Evolutionary conservation across 2,797 vertebrate species (phyloP).

Genomic region (Manis pentadactyla): DNA sequence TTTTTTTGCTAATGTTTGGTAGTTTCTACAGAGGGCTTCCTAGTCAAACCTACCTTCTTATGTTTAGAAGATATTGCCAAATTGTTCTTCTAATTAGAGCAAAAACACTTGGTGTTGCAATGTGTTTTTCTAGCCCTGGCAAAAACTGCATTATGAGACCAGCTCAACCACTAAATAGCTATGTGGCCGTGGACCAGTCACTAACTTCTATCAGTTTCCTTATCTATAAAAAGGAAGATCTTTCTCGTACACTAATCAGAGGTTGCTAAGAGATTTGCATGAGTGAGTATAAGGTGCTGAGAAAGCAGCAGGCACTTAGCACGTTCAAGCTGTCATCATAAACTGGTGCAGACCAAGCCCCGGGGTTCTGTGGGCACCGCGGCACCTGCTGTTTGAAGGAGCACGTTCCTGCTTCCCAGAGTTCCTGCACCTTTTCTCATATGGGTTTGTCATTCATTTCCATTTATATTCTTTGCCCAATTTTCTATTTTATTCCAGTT

Average conservation of each 20-base stretch:
- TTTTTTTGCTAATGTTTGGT: too few relatives aligned
- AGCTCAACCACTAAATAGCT: background rate
- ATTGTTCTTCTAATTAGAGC: background rate
- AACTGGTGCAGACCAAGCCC: too few relatives aligned
- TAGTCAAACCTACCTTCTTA: background rate
- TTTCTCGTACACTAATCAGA: too few relatives aligned
- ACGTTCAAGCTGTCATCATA: background rate
- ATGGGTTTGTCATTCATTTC: background rate
- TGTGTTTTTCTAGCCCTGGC: background rate
- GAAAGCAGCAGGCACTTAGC: background rate
- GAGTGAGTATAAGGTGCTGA: background rate
- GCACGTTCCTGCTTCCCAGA: background rate
- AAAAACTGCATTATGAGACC: background rate
- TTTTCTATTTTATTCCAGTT: background rate
- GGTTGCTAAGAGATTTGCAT: background rate
- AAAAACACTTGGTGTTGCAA: accelerated
- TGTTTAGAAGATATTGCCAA: background rate
- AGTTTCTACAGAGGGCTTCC: background rate
- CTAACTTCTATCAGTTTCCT: background rate
- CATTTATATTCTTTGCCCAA: background rate
- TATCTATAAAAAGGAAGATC: background rate
- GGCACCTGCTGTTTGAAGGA: background rate
- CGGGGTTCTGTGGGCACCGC: background rate
- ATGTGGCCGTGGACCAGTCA: too few relatives aligned
- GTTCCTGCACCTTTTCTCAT: background rate